These are phyloP conservation scores for Symphodus melops DNA, from an alignment of 2,113 vertebrate genomes.

Conservation along the genomic window DNA sequence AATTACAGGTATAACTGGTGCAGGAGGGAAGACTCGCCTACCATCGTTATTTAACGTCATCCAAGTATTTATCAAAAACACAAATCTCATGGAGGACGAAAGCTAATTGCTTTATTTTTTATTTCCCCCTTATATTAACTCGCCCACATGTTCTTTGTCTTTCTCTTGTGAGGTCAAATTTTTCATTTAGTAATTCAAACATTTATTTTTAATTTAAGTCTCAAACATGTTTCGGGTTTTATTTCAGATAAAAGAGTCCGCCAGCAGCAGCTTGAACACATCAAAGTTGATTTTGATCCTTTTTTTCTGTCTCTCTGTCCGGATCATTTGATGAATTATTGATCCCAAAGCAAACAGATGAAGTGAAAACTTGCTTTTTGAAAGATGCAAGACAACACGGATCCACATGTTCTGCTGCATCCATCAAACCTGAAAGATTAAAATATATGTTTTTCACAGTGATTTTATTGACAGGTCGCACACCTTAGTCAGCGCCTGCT, in stretches of 20 bases:
- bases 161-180: too few species aligned
- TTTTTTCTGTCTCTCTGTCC: background rate
- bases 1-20: too few species aligned
- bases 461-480: background rate
- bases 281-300: background rate
- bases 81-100: too few species aligned
- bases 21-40: too few species aligned
- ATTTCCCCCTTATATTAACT: too few species aligned
- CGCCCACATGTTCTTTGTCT: too few species aligned
- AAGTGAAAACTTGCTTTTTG: background rate
- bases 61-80: too few species aligned
- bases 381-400: background rate
- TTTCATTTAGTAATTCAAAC: too few species aligned
- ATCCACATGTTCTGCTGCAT: background rate
- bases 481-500: slow-evolving; percentile 92
- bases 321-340: background rate
- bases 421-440: background rate
- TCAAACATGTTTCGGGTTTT: background rate
- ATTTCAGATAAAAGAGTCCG: background rate
- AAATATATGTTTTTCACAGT: background rate
- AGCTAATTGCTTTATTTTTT: too few species aligned
- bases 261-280: background rate
- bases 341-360: background rate
- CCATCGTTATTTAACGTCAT: too few species aligned
- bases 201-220: too few species aligned